Evolutionary conservation across 2,888 invertebrate species (phyloP), one percentile per base, ranked within the genome.

Genomic region (Eucera pruinosa): DNA sequence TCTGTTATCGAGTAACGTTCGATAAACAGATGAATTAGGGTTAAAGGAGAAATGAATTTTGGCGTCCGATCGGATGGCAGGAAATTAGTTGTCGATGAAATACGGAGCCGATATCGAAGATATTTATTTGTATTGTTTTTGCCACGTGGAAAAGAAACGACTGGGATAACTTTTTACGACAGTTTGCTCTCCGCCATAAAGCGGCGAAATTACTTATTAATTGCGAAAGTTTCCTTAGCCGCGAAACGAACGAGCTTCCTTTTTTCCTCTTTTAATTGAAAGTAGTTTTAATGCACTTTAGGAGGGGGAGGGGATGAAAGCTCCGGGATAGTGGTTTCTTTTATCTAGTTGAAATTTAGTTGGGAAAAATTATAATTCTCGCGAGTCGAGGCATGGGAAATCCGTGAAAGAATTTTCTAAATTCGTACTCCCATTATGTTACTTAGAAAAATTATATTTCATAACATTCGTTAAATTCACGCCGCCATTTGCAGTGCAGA

Each of bases 131-230:
- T 58, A 60, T 58, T 65, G 74, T 75, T 75, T 58, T 58, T 54
- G 20, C 55, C 13, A 9, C 25, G 20, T 2, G 47, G 61, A 62
- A n/a, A 62, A 72, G 73, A 57, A 74, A 74, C 41, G 74, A 48
- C 39, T 50, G 9, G n/a, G 20, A 47, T 20, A 74, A 74, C 62
- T 74, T 74, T 74, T 74, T 73, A 72, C 50, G 73, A 72, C 73
- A 62, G 73, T 73, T 57, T 48, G 33, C 61, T 62, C 23, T 6
- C 33, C 55, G 73, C 62, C 72, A 62, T 72, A 74, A 74, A 74
- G 73, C 55, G 55, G 41, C 41, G 62, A 72, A 72, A 74, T 74
- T 72, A 74, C 73, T 74, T 74, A 74, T 74, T 74, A 74, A 74
- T 74, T 74, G 73, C 62, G 41, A 74, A 74, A 74, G 55, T 74